Evolutionary conservation across 1,140 invertebrate genomes (phyloP).

Genomic region (Semibalanus balanoides): DNA sequence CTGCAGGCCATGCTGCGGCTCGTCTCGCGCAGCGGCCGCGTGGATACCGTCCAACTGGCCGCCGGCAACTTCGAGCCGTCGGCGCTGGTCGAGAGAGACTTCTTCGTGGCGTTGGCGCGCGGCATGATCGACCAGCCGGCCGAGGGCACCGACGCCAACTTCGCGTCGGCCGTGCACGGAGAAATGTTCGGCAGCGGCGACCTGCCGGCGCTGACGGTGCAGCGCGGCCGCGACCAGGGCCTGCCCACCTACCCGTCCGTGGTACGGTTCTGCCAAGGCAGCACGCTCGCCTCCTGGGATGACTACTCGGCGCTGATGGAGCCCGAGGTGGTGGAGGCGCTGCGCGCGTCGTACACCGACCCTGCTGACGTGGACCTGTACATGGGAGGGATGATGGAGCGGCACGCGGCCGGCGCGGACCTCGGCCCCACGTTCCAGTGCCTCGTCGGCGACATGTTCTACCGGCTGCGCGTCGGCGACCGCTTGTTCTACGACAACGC

Average conservation of each 20-base stretch:
- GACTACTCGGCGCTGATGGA: neutral
- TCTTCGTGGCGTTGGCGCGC: neutral
- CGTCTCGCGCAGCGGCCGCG: neutral
- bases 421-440: constrained; percentile 72
- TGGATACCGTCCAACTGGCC: neutral
- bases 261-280: constrained; percentile 6
- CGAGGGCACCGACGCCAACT: neutral
- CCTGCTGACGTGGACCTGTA: constrained; percentile 66
- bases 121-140: neutral
- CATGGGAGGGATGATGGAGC: constrained; percentile 60
- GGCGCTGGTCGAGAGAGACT: neutral
- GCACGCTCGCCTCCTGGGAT: neutral
- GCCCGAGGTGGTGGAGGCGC: neutral
- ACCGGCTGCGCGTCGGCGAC: constrained; percentile 41
- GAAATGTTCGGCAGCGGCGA: constrained; percentile 20
- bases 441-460: constrained; percentile 69
- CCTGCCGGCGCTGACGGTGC: constrained; percentile 27
- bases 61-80: neutral
- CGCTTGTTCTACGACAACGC: constrained; percentile 21
- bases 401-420: constrained; percentile 42
- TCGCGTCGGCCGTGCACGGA: neutral
- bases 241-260: constrained; percentile 21
- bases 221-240: constrained; percentile 31
- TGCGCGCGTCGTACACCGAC: constrained; percentile 33
- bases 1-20: constrained; percentile 13